phyloP scores from a whole-genome alignment of 2,797 vertebrate genomes.

The Pseudopleuronectes americanus region DNA sequence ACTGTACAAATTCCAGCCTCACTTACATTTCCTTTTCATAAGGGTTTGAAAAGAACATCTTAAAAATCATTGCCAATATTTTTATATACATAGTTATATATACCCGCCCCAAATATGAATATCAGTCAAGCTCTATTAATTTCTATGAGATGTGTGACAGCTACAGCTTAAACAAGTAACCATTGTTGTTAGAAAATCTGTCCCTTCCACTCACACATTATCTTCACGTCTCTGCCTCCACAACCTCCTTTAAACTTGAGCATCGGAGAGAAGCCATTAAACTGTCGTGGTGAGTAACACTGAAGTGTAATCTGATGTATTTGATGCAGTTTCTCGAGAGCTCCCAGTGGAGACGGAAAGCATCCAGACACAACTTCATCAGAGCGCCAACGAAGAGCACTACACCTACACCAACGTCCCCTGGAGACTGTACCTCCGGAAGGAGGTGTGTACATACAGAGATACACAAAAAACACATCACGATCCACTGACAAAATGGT shows the following conservation, averaged over 20 bases:
- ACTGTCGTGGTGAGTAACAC: neutral
- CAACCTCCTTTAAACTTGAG: neutral
- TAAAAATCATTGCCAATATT: no score
- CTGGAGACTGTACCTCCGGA: conserved; percentile 94
- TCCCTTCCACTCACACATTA: neutral
- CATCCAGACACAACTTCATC: conserved; percentile 92
- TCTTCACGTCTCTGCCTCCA: neutral
- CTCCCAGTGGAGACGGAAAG: conserved; percentile 86
- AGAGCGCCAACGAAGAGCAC: conserved; percentile 86
- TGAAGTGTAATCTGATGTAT: conserved; percentile 7
- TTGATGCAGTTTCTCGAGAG: conserved; percentile 82
- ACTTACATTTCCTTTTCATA: no score
- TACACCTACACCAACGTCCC: conserved; percentile 94
- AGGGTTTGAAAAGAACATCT: no score
- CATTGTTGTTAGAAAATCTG: neutral
- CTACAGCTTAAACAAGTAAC: no score
- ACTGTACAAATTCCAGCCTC: no score
- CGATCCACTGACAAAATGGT: conserved; percentile 3
- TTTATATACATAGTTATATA: no score
- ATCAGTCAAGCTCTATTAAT: no score
- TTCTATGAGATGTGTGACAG: no score
- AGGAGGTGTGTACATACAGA: conserved; percentile 86
- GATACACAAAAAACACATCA: neutral
- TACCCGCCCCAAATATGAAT: no score
- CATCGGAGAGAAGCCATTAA: no score